Base-by-base conservation (phyloP, 2,113 vertebrate genomes). In the Corvus hawaiiensis region DNA sequence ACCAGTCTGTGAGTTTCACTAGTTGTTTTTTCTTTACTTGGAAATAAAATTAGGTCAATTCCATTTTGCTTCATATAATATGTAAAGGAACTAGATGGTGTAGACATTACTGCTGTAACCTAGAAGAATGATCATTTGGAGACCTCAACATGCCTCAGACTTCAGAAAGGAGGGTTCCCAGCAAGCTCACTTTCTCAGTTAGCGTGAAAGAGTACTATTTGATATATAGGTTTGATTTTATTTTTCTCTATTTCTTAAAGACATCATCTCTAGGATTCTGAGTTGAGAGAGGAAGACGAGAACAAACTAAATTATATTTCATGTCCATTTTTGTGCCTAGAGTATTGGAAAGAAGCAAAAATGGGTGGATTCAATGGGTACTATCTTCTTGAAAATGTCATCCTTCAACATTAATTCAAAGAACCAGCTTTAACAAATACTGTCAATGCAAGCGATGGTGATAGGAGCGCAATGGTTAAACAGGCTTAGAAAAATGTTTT, bases 1-100 rank as follows among this genome's bases (percentile, higher is more conserved):
- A 69, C 37, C 30, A 43, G 51, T 58, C 46, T 87, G 18, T 84
- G 54, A 68, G 23, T 76, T 84, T 41, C 6, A 4, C 21, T 69
- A 59, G 30, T 52, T 79, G 44, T 13, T 69, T 75, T 68, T 78
- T 52, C 3, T 81, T 68, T 76, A 41, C 10, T 59, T 82, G 48
- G 43, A 84, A 86, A 52, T 71, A 67, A 87, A 93, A 67, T 17
- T 27, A 24, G 7, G 30, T 69, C 21, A 59, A 39, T 74, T 93
- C 39, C 2, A 26, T 66, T 87, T 84, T 0, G 0, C 10, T 80
- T 74, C 55, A 71, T 49, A 10, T 46, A 46, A 27, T 0, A 0
- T 12, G 27, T 75, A 44, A 79, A 68, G 0, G 0, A 66, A 28
- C 69, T 63, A 68, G 48, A 30, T n/a, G 23, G 17, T 82, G 24